Percentiles rank a stretch among this genome's conserved stretches.
Evolutionary conservation across 2,113 vertebrate genomes (phyloP).

Genomic region (Ammospiza nelsoni): DNA sequence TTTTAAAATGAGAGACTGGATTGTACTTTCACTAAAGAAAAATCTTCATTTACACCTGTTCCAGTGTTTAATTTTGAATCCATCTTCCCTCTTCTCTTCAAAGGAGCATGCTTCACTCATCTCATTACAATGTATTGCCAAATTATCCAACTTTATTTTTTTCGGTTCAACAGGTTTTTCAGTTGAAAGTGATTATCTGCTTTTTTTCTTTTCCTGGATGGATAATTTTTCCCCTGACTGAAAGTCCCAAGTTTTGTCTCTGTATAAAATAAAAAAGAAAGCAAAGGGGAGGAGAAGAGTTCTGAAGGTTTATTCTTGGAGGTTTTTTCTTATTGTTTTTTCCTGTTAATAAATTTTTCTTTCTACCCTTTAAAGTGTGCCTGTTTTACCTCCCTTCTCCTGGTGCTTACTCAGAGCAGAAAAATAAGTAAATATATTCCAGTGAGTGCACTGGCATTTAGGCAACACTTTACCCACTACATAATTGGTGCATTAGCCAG

Average conservation of each 20-base stretch:
- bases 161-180: background rate
- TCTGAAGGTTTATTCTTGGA: background rate
- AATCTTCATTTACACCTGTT: slow-evolving; percentile 14
- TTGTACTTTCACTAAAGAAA: background rate
- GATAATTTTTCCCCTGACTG: background rate
- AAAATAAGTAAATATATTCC: background rate
- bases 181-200: background rate
- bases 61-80: background rate
- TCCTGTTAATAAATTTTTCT: background rate
- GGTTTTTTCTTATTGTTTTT: background rate
- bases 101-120: background rate
- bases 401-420: background rate
- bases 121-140: background rate
- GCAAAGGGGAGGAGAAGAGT: background rate
- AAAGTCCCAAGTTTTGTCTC: background rate
- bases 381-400: background rate
- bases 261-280: background rate
- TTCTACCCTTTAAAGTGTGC: background rate
- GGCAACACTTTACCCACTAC: background rate
- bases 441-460: background rate
- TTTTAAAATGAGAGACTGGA: slow-evolving; percentile 19
- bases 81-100: background rate
- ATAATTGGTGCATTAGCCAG: background rate
- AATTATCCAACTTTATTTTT: background rate
- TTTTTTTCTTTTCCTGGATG: background rate